Evolutionary conservation across 2,797 vertebrate genomes (phyloP).

Genomic region (Crotalus adamanteus): DNA sequence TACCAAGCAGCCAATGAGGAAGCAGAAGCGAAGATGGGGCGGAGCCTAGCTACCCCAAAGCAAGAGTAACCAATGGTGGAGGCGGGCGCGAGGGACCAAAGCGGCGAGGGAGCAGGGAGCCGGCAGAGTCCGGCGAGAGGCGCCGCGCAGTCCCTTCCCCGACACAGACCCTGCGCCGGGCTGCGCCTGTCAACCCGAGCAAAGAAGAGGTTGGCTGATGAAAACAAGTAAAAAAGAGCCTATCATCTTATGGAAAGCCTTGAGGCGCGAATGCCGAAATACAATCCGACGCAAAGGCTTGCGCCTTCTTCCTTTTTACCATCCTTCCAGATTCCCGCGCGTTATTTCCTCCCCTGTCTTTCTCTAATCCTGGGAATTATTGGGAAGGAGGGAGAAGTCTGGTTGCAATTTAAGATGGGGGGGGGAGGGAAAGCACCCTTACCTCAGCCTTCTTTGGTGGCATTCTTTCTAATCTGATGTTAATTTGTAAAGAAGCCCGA

Average conservation of each 20-base stretch:
- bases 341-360: not conserved
- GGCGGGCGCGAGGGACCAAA: not conserved
- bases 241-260: not conserved
- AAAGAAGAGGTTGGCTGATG: not conserved
- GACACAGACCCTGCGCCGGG: not conserved
- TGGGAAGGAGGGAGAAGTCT: not conserved
- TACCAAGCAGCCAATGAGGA: conserved; percentile 28
- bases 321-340: not conserved
- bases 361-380: not conserved
- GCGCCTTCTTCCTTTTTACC: not conserved
- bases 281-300: not conserved
- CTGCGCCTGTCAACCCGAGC: not conserved
- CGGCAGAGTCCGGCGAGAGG: not conserved
- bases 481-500: not conserved
- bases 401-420: not conserved
- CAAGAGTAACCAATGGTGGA: not conserved
- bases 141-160: not conserved
- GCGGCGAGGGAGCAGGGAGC: not conserved
- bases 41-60: not conserved
- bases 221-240: not conserved
- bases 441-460: not conserved
- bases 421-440: not conserved
- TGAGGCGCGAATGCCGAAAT: no score
- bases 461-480: not conserved
- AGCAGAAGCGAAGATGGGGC: not conserved